Evolutionary conservation across 1,140 invertebrate genomes (phyloP).

Genomic region (Geopemphigus sp.): DNA sequence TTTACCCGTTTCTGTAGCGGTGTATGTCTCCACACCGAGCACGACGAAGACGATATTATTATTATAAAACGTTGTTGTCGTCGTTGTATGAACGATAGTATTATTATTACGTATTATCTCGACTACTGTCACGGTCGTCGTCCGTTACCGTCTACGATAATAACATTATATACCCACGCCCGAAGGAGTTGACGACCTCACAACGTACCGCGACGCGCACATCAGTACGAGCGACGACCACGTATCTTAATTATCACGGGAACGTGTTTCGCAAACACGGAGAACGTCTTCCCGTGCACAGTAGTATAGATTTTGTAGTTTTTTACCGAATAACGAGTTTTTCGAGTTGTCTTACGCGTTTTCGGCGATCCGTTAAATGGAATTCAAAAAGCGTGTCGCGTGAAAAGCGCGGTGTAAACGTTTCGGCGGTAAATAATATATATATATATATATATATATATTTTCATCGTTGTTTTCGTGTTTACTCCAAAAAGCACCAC

Average conservation of each 20-base stretch:
- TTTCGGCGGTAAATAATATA: neutral
- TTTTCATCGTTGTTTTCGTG: neutral
- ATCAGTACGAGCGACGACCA: neutral
- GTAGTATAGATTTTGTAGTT: neutral
- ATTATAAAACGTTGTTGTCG: neutral
- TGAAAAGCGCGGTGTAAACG: neutral
- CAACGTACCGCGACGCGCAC: neutral
- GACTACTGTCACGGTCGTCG: neutral
- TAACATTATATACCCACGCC: neutral
- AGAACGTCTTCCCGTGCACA: neutral
- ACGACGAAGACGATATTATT: neutral
- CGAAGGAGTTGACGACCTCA: slow-evolving; percentile 28
- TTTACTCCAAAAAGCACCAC: neutral
- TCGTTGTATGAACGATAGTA: neutral
- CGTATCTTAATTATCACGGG: neutral
- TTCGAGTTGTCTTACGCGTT: neutral
- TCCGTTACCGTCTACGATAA: neutral
- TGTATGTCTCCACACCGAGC: too few species aligned
- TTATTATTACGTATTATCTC: neutral
- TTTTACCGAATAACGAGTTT: too few species aligned
- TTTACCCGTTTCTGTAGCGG: too few species aligned
- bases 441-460: neutral
- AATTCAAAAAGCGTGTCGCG: too few species aligned
- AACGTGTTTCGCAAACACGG: neutral
- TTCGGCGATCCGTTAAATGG: neutral